Evolutionary conservation across 2,113 vertebrate species (phyloP), one percentile per base, ranked within the genome.

Genomic region (Gorsachius goisagi): DNA sequence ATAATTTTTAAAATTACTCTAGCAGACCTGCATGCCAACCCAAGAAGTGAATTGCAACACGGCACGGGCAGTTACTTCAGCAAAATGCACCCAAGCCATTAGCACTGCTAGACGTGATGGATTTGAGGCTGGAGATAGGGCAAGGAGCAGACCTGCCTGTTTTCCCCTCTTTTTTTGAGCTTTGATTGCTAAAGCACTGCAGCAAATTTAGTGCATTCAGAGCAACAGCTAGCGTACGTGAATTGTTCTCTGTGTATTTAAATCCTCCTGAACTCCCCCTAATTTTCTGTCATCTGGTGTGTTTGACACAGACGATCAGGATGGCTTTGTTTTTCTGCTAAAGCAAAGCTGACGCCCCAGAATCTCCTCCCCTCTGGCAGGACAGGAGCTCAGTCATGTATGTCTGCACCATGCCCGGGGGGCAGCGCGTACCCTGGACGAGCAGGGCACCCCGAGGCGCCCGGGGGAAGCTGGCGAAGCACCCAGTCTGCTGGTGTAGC

Each of bases 351-450:
- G 26, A 24, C 11, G 20, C 35, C 62, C n/a, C 77, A 90, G 41
- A 45, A 85, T 35, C 44, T 62, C 22, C 20, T 35, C 33, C 30
- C 2, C 30, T 82, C 15, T 19, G 62, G 33, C 50, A 79, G 58
- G 30, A 68, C 0, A 1, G 39, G 62, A 64, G 16, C 56, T 89
- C 56, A 75, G 45, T 11, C 5, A 3, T 3, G 2, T 64, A 24
- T 19, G 16, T 64, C 33, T 5, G 5, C 44, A 44, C 10, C 32
- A 12, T 5, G 49, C 18, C 9, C 0, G 0, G 24, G 3, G 18
- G 3, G 8, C 11, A 37, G 17, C 5, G 6, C 4, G 0, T 24
- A 49, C 2, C 9, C 16, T 0, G 0, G 21, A 9, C 0, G 1
- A 56, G 28, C 21, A 81, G 28, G 37, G 44, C 22, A 82, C 41